phyloP scores from a whole-genome alignment of 2,797 vertebrate species.

The Gobionotothen gibberifrons region DNA sequence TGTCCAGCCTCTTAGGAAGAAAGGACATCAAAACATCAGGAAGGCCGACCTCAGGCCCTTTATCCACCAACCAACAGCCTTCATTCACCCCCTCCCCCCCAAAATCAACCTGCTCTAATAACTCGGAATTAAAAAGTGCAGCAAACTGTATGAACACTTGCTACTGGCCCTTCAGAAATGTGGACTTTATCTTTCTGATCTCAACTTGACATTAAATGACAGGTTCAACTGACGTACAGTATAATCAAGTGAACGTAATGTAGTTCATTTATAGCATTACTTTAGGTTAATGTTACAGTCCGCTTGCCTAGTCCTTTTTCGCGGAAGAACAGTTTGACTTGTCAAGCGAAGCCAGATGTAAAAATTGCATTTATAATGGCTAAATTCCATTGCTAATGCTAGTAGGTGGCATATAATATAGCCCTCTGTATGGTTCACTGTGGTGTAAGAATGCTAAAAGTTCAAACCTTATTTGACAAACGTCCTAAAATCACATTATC shows the following conservation, averaged over 20 bases:
- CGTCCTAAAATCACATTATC: too few species aligned
- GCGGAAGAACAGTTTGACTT: not conserved
- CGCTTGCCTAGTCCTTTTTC: not conserved
- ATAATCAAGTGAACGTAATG: too few species aligned
- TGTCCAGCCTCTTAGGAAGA: slow-evolving; percentile 39
- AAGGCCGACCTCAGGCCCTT: slow-evolving; percentile 39
- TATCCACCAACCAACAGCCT: slow-evolving; percentile 1
- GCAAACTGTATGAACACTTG: slow-evolving; percentile 13
- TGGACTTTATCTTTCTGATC: slow-evolving; percentile 23
- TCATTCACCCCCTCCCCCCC: not conserved
- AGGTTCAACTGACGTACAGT: slow-evolving; percentile 14
- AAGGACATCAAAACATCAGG: slow-evolving; percentile 38
- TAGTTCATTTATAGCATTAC: too few species aligned
- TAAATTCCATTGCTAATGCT: not conserved
- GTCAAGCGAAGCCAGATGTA: not conserved
- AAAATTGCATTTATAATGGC: not conserved
- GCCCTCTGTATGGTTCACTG: too few species aligned
- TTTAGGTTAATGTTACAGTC: too few species aligned
- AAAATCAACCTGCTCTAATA: not conserved
- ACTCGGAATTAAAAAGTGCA: slow-evolving; percentile 48
- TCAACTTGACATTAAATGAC: slow-evolving; percentile 32
- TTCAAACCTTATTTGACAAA: too few species aligned
- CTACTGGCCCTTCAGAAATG: not conserved
- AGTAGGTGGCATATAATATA: too few species aligned
- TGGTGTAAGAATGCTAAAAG: too few species aligned